Conservation (phyloP, 2,888 invertebrate species). For the Lamellibrachia columna region DNA sequence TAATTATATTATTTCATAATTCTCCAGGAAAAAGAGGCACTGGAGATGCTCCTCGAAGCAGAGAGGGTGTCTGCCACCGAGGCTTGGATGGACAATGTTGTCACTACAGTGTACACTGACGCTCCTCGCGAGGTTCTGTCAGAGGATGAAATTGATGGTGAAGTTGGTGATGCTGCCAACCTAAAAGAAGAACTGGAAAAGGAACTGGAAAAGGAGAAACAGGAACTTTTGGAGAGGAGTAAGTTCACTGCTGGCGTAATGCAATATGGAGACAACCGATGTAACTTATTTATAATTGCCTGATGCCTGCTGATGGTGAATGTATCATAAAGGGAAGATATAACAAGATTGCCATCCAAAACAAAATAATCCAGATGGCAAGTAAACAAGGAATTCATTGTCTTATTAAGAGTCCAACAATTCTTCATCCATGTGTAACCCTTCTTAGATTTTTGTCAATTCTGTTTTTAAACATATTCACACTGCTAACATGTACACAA, state of each 20-base stretch:
- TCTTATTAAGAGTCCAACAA: too few species aligned
- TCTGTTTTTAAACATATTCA: too few species aligned
- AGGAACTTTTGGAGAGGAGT: conserved; percentile 28
- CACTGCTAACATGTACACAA: too few species aligned
- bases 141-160: neutral
- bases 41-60: conserved; percentile 45
- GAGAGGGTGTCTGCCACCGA: conserved; percentile 47
- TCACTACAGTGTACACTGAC: conserved; percentile 30
- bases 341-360: too few species aligned
- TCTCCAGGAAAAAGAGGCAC: conserved; percentile 46
- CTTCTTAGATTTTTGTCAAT: too few species aligned
- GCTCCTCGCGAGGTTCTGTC: neutral
- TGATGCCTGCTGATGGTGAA: too few species aligned
- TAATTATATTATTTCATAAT: neutral
- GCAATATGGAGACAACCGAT: neutral
- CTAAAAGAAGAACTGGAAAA: conserved; percentile 23
- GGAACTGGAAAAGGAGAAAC: conserved; percentile 35
- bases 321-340: too few species aligned
- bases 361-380: too few species aligned
- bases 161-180: neutral
- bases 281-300: too few species aligned
- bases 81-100: conserved; percentile 54
- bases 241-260: neutral
- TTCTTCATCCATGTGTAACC: too few species aligned
- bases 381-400: too few species aligned